A percentile compares a stretch with the other conserved stretches of the same genome.
phyloP scores from a whole-genome alignment of 2,888 invertebrate genomes.

The Parasteatoda lunata region DNA sequence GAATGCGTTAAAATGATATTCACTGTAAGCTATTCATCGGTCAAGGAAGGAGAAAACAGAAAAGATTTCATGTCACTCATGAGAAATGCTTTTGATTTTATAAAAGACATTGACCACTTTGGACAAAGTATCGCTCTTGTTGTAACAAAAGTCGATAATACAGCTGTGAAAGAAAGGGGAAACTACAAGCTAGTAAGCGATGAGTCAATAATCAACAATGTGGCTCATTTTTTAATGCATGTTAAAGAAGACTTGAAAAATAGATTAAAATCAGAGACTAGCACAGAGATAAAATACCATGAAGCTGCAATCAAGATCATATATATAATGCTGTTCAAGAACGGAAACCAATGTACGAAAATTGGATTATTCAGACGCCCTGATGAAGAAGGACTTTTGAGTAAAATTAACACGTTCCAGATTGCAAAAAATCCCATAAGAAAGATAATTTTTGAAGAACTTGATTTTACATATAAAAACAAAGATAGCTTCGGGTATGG shows the following conservation, averaged over 20 bases:
- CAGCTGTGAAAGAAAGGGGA: neutral
- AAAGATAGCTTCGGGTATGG: constrained; percentile 15
- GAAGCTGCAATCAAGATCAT: constrained; percentile 3
- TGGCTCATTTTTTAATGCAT: constrained; percentile 14
- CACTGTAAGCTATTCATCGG: constrained; percentile 7
- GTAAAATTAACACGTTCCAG: constrained; percentile 10
- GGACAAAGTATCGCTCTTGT: constrained; percentile 4
- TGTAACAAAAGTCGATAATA: constrained; percentile 28
- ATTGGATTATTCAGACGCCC: constrained; percentile 30
- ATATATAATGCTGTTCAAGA: neutral
- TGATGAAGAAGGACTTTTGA: constrained; percentile 10
- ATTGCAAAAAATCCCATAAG: neutral
- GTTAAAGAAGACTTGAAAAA: neutral
- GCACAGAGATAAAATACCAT: neutral
- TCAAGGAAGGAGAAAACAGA: constrained; percentile 18
- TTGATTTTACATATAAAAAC: constrained; percentile 13
- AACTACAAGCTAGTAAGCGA: neutral
- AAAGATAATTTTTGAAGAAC: constrained; percentile 13
- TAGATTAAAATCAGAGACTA: neutral
- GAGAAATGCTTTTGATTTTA: constrained; percentile 18
- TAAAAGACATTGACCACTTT: constrained; percentile 23
- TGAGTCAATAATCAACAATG: constrained; percentile 1
- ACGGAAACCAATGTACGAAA: neutral
- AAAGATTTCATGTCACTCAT: constrained; percentile 18
- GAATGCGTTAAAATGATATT: constrained; percentile 17